phyloP scores from a whole-genome alignment of 2,113 vertebrate genomes.

The Microtus ochrogaster region DNA sequence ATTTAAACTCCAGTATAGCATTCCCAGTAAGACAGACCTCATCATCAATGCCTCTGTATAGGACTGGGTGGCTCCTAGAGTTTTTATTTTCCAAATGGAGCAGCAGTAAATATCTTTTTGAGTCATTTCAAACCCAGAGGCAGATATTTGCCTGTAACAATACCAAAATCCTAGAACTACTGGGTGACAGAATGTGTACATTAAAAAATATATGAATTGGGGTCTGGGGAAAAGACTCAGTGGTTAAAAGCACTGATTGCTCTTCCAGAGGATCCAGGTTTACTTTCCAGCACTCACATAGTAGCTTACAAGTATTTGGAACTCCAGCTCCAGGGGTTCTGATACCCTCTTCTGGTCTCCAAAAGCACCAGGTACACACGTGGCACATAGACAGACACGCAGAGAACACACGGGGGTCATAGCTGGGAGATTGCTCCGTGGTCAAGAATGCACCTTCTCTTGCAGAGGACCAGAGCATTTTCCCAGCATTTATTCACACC shows the following conservation, averaged over 20 bases:
- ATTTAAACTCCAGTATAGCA: neutral
- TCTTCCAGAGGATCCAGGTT: neutral
- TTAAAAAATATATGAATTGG: neutral
- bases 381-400: neutral
- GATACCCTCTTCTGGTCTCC: neutral
- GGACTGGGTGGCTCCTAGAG: neutral
- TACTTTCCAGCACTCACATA: neutral
- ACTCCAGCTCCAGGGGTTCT: neutral
- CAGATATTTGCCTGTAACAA: neutral
- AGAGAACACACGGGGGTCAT: neutral
- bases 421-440: neutral
- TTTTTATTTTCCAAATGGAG: conserved; percentile 13
- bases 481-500: neutral
- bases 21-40: neutral
- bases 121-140: neutral
- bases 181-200: neutral
- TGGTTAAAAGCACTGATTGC: neutral
- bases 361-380: neutral
- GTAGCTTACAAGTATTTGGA: neutral
- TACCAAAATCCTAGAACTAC: neutral
- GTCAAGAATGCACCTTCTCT: neutral
- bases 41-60: neutral
- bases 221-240: no score
- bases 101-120: neutral
- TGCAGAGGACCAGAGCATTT: neutral